These are phyloP conservation scores for Rhynchotus rufescens DNA, from an alignment of 2,797 vertebrate genomes.

Conservation along the genomic window DNA sequence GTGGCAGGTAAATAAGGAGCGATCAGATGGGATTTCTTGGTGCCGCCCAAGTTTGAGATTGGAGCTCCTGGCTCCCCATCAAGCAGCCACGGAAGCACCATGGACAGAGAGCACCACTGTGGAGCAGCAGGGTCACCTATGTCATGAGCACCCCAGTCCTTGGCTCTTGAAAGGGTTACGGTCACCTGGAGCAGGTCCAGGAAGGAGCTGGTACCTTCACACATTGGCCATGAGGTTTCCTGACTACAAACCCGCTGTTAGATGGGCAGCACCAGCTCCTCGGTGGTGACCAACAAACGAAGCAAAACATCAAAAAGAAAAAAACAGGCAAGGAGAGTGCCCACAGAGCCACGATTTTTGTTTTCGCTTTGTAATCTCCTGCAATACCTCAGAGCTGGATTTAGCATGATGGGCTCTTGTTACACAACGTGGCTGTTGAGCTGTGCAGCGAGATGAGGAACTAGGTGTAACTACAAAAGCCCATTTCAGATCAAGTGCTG, in stretches of 20 bases:
- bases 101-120: not conserved
- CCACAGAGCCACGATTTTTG: not conserved
- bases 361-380: not conserved
- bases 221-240: not conserved
- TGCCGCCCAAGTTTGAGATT: not conserved
- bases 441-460: not conserved
- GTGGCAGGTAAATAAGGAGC: not conserved
- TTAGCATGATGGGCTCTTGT: not conserved
- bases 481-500: not conserved
- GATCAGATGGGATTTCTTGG: not conserved
- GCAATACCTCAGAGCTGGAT: not conserved
- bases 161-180: not conserved
- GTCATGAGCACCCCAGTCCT: rapidly evolving
- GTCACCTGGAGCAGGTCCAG: not conserved
- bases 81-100: not conserved
- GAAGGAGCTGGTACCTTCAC: not conserved
- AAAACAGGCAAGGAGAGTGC: not conserved
- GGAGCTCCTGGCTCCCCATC: not conserved
- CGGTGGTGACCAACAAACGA: not conserved
- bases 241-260: not conserved
- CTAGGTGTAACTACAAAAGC: not conserved
- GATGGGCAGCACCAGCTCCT: not conserved
- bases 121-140: not conserved
- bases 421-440: not conserved
- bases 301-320: not conserved